Evolutionary conservation across 2,113 vertebrate species (phyloP).

Genomic region (Phodopus roborovskii): DNA sequence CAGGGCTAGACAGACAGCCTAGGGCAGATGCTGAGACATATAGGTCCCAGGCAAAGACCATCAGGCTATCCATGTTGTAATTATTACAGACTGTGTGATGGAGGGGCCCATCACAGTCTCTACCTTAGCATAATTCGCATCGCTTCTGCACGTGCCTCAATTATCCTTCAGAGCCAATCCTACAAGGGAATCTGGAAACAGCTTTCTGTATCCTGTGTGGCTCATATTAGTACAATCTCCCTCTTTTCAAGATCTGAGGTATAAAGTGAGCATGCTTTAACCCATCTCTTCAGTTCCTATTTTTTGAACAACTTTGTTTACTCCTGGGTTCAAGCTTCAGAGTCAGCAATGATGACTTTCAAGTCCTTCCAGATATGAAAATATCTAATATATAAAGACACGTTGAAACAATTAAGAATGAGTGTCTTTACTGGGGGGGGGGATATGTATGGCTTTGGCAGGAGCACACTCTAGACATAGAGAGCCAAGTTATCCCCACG

Average conservation of each 20-base stretch:
- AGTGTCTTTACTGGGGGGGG: conserved; percentile 75
- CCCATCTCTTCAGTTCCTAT: conserved; percentile 18
- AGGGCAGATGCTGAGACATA: background rate
- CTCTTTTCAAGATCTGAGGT: background rate
- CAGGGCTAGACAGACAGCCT: background rate
- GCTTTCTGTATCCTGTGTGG: background rate
- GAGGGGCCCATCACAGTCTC: background rate
- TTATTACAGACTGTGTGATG: background rate
- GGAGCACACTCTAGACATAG: background rate
- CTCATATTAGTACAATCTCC: background rate
- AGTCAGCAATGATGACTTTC: conserved; percentile 55
- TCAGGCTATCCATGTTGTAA: background rate
- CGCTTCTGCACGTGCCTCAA: conserved; percentile 11
- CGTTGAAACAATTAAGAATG: conserved; percentile 64
- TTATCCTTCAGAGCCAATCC: background rate
- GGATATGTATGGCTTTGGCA: conserved; percentile 80
- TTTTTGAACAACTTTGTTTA: conserved; percentile 62
- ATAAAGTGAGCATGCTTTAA: background rate
- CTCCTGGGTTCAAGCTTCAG: conserved; percentile 59
- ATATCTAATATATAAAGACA: background rate
- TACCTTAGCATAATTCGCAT: background rate
- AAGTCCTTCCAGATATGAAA: conserved; percentile 54
- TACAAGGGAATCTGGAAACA: background rate
- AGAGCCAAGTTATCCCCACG: conserved; percentile 78
- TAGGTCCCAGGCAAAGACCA: background rate